Evolutionary conservation across 1,140 invertebrate genomes (phyloP).

Genomic region (Teleopsis dalmanni): DNA sequence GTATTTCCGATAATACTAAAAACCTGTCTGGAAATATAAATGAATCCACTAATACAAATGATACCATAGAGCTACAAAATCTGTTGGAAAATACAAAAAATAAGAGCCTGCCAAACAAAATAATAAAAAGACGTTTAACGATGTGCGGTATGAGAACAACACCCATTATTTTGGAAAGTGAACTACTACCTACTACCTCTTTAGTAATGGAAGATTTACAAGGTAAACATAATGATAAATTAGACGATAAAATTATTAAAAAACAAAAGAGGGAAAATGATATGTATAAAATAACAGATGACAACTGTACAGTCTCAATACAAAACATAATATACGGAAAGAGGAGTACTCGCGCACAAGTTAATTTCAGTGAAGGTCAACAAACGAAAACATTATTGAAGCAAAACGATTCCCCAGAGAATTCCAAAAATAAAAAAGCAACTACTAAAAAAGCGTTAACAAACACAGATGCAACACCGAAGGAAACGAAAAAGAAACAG

Average conservation of each 20-base stretch:
- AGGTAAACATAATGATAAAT: slow-evolving; percentile 3
- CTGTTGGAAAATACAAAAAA: neutral
- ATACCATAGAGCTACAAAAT: neutral
- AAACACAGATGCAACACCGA: neutral
- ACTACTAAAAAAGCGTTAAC: neutral
- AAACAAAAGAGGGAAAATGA: slow-evolving; percentile 13
- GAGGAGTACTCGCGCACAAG: slow-evolving; percentile 19
- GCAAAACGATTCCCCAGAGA: neutral
- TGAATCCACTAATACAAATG: neutral
- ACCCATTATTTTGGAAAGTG: slow-evolving; percentile 19
- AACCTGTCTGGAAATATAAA: too few species aligned
- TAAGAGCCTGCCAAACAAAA: slow-evolving; percentile 9
- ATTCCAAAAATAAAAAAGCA: neutral
- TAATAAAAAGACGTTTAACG: slow-evolving; percentile 20
- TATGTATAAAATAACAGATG: slow-evolving; percentile 27
- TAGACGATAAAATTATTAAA: slow-evolving; percentile 1
- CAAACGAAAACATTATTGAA: slow-evolving; percentile 17
- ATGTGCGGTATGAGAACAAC: slow-evolving; percentile 21
- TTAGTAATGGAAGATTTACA: slow-evolving; percentile 21
- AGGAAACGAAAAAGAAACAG: neutral
- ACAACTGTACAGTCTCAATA: slow-evolving; percentile 32
- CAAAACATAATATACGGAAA: slow-evolving; percentile 36
- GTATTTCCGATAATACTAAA: too few species aligned
- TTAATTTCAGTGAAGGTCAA: slow-evolving; percentile 23
- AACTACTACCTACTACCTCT: slow-evolving; percentile 13